Evolutionary conservation across 2,113 vertebrate species (phyloP), one percentile per base, ranked within the genome.

Genomic region (Eublepharis macularius): DNA sequence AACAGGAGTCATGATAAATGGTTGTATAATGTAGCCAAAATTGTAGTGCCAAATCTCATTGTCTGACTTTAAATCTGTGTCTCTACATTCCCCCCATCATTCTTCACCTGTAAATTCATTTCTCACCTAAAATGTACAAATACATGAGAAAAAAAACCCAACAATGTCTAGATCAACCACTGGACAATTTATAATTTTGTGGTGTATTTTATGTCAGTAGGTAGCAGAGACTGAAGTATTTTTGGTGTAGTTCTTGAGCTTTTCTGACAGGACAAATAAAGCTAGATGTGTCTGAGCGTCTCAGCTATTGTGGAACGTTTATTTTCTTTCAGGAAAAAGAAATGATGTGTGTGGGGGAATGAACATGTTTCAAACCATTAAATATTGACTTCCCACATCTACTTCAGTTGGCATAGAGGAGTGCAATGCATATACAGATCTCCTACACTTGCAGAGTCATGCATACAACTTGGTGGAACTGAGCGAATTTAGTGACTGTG

Each of bases 221-320:
- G 94, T 97, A 97, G 96, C 95, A 96, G 95, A 97, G 96, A 96
- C 96, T 96, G 95, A 96, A 97, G 96, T 97, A 96, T 96, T 97
- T 97, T 97, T 96, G 96, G 96, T 97, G 97, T 97, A 96, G 95
- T 93, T 96, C 96, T 97, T 96, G 95, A 95, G 95, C 92, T 97
- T 97, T 96, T 97, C 96, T 96, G 97, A 96, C 94, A 94, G 96
- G 95, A 97, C 93, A 95, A 97, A 97, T 97, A 97, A 97, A 97
- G 96, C 94, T 97, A 94, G 95, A 96, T 96, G 96, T 97, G 96
- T 97, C 96, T 88, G 94, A 97, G 93, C 2, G 76, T 92, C 90
- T 83, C 65, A 49, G 66, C 45, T 80, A 74, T 91, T 91, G 82
- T 13, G 0, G 51, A 45, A 51, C 86, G 2, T 73, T 90, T 86